Base-by-base conservation (phyloP, 2,888 invertebrate genomes). In the Ochlodes sylvanus region DNA sequence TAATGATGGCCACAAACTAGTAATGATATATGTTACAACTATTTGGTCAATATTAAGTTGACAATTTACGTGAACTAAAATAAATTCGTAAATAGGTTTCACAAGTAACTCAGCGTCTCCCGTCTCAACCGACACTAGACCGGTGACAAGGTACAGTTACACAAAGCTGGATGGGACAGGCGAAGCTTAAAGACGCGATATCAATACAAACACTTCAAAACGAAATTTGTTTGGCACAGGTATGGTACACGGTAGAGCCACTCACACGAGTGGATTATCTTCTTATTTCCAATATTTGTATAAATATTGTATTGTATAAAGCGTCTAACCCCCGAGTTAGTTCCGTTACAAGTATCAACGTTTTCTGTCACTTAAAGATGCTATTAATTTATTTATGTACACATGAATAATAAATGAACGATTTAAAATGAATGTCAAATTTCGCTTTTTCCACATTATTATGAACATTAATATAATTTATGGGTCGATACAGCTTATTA, bases 131-230 rank as follows among this genome's bases (percentile, higher is more conserved):
- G 50, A 50, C 56, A 50, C 65, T 57, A 34, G 56, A 57, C 50
- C 56, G 38, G 27, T 17, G 54, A 38, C 56, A 58, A 52, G 58
- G 61, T 47, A 34, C 9, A 54, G 42, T 41, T 17, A 67, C 55
- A 61, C 61, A 54, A 67, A 61, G 60, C 76, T 75, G 68, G 44
- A 17, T 50, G 66, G 71, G 71, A 76, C 76, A 79, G 79, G 72
- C 73, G 74, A 79, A 78, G 78, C 76, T 71, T 69, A 72, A 77
- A 71, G 72, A 70, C 71, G 74, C 69, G 19, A 52, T 63, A 54
- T 50, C 61, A 44, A 47, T 27, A 15, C 10, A 57, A n/a, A 47
- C 7, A 58, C 50, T 60, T 19, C 15, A 32, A 62, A 63, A 64
- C 63, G 67, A 70, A 63, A 67, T 60, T 68, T 63, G 67, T 62